phyloP scores from a whole-genome alignment of 2,888 invertebrate species.

The Tetrapedia diversipes region DNA sequence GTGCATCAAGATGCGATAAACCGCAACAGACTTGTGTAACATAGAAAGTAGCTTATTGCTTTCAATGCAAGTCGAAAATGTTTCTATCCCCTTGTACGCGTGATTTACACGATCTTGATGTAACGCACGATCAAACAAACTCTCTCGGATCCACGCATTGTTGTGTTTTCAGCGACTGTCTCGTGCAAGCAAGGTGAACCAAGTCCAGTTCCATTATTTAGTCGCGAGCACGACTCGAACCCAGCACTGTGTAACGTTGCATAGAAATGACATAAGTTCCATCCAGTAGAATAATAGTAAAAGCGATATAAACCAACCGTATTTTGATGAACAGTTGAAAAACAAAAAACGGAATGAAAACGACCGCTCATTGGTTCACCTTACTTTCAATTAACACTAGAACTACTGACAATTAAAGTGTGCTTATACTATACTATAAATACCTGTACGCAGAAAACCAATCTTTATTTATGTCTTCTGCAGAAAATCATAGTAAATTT shows the following conservation, averaged over 20 bases:
- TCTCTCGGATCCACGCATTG: not conserved
- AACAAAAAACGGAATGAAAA: too few relatives aligned
- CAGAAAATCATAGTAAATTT: too few relatives aligned
- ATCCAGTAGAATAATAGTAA: too few relatives aligned
- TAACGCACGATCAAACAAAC: not conserved
- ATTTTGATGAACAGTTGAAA: too few relatives aligned
- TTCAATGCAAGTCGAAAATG: constrained; percentile 27
- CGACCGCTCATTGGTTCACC: not conserved
- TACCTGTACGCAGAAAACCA: too few relatives aligned
- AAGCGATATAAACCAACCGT: too few relatives aligned
- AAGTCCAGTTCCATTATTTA: not conserved
- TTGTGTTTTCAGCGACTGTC: not conserved
- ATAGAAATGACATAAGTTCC: too few relatives aligned
- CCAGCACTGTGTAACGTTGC: too few relatives aligned
- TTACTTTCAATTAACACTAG: not conserved
- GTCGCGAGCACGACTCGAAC: not conserved
- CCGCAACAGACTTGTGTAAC: constrained; percentile 22
- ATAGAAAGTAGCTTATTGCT: constrained; percentile 36
- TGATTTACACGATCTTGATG: constrained; percentile 4
- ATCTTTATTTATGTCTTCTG: too few relatives aligned
- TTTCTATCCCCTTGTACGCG: not conserved
- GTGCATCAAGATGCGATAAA: constrained; percentile 30
- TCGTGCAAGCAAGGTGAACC: constrained; percentile 1
- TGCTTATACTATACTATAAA: too few relatives aligned
- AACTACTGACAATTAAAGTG: too few relatives aligned